These are phyloP conservation scores for Choreutis nemorana DNA, from an alignment of 2,888 invertebrate species.

Conservation along the genomic window DNA sequence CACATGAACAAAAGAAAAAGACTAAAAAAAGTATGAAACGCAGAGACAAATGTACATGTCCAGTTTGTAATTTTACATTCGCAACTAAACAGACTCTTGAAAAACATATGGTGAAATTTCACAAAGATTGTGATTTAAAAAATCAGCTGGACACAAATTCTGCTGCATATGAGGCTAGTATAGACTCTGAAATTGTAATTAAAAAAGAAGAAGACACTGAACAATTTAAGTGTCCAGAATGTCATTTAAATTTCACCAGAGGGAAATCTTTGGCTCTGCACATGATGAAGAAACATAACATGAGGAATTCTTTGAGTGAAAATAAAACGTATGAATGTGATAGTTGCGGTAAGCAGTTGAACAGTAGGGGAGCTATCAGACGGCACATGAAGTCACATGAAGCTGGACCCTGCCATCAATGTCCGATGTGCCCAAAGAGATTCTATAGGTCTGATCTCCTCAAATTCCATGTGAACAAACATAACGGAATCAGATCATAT, in stretches of 20 bases:
- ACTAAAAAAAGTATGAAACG: background rate
- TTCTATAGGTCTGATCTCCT: constrained; percentile 67
- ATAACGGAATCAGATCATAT: constrained; percentile 64
- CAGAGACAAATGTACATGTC: constrained; percentile 1
- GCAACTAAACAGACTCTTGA: no score
- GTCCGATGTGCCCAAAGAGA: constrained; percentile 63
- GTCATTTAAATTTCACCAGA: constrained; percentile 59
- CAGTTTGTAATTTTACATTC: no score
- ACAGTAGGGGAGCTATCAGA: constrained; percentile 36
- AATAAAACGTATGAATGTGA: constrained; percentile 43
- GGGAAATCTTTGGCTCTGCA: constrained; percentile 53
- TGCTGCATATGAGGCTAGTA: no score
- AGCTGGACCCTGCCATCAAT: constrained; percentile 55
- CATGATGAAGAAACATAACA: constrained; percentile 32
- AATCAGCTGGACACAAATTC: no score
- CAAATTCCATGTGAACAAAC: constrained; percentile 65
- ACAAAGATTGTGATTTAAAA: no score
- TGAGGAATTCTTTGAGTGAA: constrained; percentile 27
- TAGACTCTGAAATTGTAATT: constrained; percentile 18
- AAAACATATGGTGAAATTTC: constrained; percentile 37
- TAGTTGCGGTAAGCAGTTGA: constrained; percentile 49
- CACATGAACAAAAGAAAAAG: constrained; percentile 47
- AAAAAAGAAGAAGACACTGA: constrained; percentile 18
- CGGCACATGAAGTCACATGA: constrained; percentile 63
- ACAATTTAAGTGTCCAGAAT: constrained; percentile 51